These are phyloP conservation scores for Gnatocerus cornutus DNA, from an alignment of 2,888 invertebrate genomes.

Conservation along the genomic window DNA sequence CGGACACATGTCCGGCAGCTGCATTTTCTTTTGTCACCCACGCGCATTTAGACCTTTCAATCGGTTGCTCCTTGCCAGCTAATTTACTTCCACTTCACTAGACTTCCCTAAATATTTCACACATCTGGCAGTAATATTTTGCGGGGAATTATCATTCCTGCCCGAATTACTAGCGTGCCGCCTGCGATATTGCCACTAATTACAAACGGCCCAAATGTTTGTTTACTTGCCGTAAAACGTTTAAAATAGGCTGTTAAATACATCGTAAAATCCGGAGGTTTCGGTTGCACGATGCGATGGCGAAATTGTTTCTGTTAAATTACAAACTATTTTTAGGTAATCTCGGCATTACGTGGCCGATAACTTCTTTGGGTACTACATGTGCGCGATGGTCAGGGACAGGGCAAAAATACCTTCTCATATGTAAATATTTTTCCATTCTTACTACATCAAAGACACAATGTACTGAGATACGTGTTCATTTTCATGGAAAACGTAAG, in stretches of 20 bases:
- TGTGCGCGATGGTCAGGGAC: background rate
- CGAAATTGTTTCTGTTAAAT: slow-evolving; percentile 39
- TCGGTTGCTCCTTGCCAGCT: slow-evolving; percentile 63
- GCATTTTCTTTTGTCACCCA: slow-evolving; percentile 69
- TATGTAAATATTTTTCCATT: background rate
- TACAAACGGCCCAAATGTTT: slow-evolving; percentile 47
- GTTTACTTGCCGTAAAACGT: slow-evolving; percentile 49
- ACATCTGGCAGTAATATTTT: slow-evolving; percentile 65
- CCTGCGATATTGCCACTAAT: slow-evolving; percentile 48
- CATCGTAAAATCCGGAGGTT: slow-evolving; percentile 45
- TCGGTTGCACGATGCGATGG: slow-evolving; percentile 31
- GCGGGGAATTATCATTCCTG: slow-evolving; percentile 55
- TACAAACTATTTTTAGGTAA: slow-evolving; percentile 34
- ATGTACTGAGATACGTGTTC: background rate
- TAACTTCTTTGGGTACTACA: too few relatives aligned
- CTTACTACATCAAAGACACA: background rate
- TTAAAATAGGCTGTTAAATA: slow-evolving; percentile 47
- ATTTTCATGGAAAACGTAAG: background rate
- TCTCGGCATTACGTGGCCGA: slow-evolving; percentile 7
- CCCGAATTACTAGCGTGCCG: slow-evolving; percentile 50
- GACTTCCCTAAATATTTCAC: slow-evolving; percentile 65
- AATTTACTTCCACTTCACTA: slow-evolving; percentile 67
- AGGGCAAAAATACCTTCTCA: background rate
- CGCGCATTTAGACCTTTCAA: slow-evolving; percentile 63
- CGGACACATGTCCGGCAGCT: slow-evolving; percentile 68